phyloP scores from a whole-genome alignment of 92 coral and sea anemone genomes.

The Desmophyllum pertusum region DNA sequence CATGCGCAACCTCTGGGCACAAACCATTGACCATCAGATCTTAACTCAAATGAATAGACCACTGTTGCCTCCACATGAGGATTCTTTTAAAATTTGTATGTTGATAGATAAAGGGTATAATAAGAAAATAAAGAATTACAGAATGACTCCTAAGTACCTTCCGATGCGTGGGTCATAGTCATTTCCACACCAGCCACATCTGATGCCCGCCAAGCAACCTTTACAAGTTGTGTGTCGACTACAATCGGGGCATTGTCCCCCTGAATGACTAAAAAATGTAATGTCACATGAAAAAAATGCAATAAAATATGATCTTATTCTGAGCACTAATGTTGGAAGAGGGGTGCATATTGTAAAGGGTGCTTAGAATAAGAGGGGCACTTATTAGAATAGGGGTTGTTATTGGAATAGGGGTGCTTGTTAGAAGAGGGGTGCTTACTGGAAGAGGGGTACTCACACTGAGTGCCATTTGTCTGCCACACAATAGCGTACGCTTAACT shows the following conservation, averaged over 20 bases:
- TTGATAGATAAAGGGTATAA: too few relatives aligned
- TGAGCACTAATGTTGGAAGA: background rate
- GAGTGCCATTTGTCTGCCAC: too few relatives aligned
- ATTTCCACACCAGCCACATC: conserved; percentile 97
- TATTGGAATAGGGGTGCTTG: background rate
- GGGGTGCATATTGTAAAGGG: background rate
- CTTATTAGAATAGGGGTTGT: background rate
- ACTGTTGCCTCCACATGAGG: too few relatives aligned
- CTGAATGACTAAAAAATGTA: conserved; percentile 29
- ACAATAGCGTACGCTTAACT: too few relatives aligned
- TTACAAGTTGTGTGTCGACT: conserved; percentile 63
- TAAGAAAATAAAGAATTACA: background rate
- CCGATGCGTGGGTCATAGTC: conserved; percentile 85
- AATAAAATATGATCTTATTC: background rate
- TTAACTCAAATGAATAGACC: too few relatives aligned
- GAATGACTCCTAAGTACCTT: conserved; percentile 44
- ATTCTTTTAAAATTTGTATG: too few relatives aligned
- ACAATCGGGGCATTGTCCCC: conserved; percentile 68
- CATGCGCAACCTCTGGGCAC: too few relatives aligned
- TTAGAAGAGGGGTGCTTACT: background rate
- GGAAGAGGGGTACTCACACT: background rate
- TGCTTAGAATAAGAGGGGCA: background rate
- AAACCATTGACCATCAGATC: too few relatives aligned
- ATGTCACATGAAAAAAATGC: background rate
- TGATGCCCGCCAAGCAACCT: conserved; percentile 62